Conservation (phyloP, 1,140 invertebrate species). For the Diachasma alloeum region DNA sequence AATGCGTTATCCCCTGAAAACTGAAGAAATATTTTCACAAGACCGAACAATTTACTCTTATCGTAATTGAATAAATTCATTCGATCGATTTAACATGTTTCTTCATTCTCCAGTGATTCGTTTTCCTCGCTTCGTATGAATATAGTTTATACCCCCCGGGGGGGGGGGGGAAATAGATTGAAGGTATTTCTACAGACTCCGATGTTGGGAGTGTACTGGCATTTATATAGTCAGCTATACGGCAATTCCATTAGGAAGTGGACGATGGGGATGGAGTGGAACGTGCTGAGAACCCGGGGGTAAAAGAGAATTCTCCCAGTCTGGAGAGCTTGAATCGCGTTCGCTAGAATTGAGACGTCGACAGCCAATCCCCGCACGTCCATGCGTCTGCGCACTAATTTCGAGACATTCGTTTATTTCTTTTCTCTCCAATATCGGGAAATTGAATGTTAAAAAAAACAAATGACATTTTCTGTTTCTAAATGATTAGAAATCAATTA, state of each 20-base stretch:
- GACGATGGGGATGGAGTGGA: constrained; percentile 28
- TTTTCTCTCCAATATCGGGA: constrained; percentile 12
- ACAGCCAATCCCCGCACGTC: not conserved
- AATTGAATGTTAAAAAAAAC: not conserved
- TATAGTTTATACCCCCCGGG: not conserved
- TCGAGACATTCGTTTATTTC: not conserved
- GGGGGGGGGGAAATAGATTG: not conserved
- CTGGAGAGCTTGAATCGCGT: constrained; percentile 40
- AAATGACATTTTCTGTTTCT: not conserved
- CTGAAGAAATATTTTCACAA: no score
- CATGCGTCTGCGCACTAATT: not conserved
- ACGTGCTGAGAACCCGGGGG: not conserved
- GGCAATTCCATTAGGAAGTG: constrained; percentile 57
- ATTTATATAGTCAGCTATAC: constrained; percentile 12
- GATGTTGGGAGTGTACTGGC: not conserved
- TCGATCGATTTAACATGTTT: no score
- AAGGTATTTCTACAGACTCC: not conserved
- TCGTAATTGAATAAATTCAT: no score
- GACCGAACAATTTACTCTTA: no score
- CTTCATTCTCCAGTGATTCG: no score
- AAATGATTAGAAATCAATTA: no score
- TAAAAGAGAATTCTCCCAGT: not conserved
- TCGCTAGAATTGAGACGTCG: constrained; percentile 51
- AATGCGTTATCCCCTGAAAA: no score
- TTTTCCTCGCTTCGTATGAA: no score